Conservation (phyloP, 1,140 invertebrate genomes). For the Asobara japonica region DNA sequence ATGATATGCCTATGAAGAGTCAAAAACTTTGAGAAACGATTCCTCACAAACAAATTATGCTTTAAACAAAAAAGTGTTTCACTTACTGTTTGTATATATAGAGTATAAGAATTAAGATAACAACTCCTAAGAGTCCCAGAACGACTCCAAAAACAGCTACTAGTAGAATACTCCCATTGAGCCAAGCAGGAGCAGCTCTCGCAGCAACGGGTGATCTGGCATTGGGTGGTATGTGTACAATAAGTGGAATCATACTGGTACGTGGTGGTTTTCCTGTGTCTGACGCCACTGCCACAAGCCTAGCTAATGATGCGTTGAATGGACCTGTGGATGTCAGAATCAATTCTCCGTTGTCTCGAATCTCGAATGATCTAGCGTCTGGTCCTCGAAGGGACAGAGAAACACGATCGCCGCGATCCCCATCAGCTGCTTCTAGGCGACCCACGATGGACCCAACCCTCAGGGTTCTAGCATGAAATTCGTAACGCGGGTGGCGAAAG, state of each 20-base stretch:
- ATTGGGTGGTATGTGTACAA: constrained; percentile 75
- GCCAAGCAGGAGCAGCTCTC: constrained; percentile 63
- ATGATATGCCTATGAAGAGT: too few relatives aligned
- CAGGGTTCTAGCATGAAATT: constrained; percentile 73
- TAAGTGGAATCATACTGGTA: constrained; percentile 76
- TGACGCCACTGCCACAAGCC: constrained; percentile 79
- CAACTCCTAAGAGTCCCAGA: constrained; percentile 75
- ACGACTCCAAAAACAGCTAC: constrained; percentile 77
- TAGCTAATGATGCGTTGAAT: constrained; percentile 70
- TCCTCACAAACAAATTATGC: not conserved
- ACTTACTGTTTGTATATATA: constrained; percentile 83
- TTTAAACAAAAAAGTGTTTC: constrained; percentile 21
- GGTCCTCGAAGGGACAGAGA: constrained; percentile 77
- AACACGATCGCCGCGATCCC: constrained; percentile 79
- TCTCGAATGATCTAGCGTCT: constrained; percentile 73
- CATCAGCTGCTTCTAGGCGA: constrained; percentile 80
- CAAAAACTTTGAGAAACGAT: too few relatives aligned
- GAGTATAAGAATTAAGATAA: constrained; percentile 77
- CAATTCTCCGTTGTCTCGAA: constrained; percentile 67
- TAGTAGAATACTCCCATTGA: constrained; percentile 69
- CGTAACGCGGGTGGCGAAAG: constrained; percentile 87
- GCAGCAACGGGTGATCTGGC: constrained; percentile 63
- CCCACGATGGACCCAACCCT: constrained; percentile 60
- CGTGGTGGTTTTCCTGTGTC: constrained; percentile 81
- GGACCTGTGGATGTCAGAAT: constrained; percentile 67